phyloP scores from a whole-genome alignment of 2,888 invertebrate species.

The Ophonus ardosiacus region DNA sequence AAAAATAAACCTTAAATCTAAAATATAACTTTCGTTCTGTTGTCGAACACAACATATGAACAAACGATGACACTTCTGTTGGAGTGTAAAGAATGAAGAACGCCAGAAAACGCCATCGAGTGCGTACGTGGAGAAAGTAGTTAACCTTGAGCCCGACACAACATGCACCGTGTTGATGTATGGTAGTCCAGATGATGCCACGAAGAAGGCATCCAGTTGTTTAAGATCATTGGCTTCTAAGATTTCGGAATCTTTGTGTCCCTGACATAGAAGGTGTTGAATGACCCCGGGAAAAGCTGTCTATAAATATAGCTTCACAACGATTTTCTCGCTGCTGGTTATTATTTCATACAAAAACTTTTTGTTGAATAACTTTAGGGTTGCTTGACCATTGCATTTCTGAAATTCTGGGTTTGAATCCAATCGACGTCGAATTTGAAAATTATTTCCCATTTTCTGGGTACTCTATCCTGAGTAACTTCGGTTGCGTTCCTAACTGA shows the following conservation, averaged over 20 bases:
- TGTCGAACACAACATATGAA: background rate
- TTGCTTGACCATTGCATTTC: too few relatives aligned
- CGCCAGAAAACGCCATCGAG: conserved; percentile 3
- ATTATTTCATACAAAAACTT: too few relatives aligned
- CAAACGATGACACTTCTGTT: background rate
- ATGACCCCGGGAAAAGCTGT: background rate
- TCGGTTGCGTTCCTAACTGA: too few relatives aligned
- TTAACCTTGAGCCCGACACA: conserved; percentile 22
- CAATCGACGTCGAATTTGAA: too few relatives aligned
- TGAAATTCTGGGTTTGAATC: too few relatives aligned
- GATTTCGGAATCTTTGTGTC: background rate
- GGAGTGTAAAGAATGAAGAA: background rate
- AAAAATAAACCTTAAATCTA: background rate
- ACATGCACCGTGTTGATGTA: conserved; percentile 11
- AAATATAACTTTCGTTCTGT: background rate
- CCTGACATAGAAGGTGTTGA: background rate
- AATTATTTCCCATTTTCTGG: too few relatives aligned
- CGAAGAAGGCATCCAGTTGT: background rate
- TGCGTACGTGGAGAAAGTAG: conserved; percentile 28
- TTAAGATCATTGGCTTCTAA: background rate
- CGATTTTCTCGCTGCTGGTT: background rate
- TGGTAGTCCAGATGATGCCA: conserved; percentile 1
- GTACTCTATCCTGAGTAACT: too few relatives aligned
- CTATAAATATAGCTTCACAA: background rate
- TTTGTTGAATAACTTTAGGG: too few relatives aligned